phyloP scores from a whole-genome alignment of 92 coral and sea anemone species.

The Umimayanthus chanpuru region DNA sequence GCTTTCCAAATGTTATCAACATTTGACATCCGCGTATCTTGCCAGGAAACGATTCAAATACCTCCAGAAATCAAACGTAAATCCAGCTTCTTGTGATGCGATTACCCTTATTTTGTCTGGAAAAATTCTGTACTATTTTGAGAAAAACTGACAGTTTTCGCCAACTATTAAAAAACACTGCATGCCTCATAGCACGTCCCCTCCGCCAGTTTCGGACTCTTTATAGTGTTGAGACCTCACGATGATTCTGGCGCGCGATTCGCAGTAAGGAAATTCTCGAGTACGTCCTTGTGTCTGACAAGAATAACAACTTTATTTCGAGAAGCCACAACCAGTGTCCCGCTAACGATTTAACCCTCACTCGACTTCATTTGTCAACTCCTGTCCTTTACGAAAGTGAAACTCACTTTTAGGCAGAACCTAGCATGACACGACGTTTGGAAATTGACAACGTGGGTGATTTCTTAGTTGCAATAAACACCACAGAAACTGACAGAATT shows the following conservation, averaged over 20 bases:
- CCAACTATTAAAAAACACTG: constrained; percentile 16
- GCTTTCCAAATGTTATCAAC: constrained; percentile 39
- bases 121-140: background rate
- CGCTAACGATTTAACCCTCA: constrained; percentile 12
- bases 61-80: background rate
- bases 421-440: background rate
- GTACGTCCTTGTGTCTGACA: constrained; percentile 32
- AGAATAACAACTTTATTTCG: constrained; percentile 41
- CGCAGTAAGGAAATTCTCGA: constrained; percentile 6
- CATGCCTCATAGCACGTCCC: background rate
- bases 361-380: constrained; percentile 29
- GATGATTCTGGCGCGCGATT: constrained; percentile 17
- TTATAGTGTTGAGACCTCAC: background rate
- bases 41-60: constrained; percentile 13
- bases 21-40: constrained; percentile 24
- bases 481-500: background rate
- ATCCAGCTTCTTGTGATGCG: constrained; percentile 12
- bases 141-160: background rate
- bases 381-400: constrained; percentile 3
- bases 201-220: constrained; percentile 3
- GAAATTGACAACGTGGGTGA: constrained; percentile 48
- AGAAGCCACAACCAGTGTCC: background rate
- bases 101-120: constrained; percentile 11
- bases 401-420: constrained; percentile 15
- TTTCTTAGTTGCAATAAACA: constrained; percentile 21